These are phyloP conservation scores for Mellilla xanthometata DNA, from an alignment of 2,888 invertebrate species.

Conservation along the genomic window DNA sequence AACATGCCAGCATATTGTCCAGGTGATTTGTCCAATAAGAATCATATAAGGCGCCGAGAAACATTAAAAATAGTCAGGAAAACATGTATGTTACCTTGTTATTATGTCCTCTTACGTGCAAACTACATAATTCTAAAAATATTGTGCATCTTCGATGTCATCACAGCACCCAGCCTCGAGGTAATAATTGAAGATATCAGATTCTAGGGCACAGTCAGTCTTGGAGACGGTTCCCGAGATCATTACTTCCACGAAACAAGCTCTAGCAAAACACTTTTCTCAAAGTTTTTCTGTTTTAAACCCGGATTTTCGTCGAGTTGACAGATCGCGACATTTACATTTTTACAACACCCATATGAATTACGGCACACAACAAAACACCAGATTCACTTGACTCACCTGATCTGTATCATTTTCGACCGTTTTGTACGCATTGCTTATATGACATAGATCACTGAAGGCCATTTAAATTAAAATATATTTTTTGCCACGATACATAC, in stretches of 20 bases:
- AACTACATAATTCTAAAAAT: slow-evolving; percentile 80
- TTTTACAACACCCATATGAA: slow-evolving; percentile 64
- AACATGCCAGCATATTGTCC: slow-evolving; percentile 45
- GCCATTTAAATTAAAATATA: slow-evolving; percentile 82
- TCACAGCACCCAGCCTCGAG: slow-evolving; percentile 34
- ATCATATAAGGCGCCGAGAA: slow-evolving; percentile 38
- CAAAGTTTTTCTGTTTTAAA: slow-evolving; percentile 54
- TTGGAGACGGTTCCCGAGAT: slow-evolving; percentile 5
- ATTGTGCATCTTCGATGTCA: slow-evolving; percentile 76
- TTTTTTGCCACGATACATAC: slow-evolving; percentile 80
- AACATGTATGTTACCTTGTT: slow-evolving; percentile 59
- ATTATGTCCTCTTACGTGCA: slow-evolving; percentile 69
- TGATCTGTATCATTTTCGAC: slow-evolving; percentile 80
- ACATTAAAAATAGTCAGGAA: slow-evolving; percentile 42
- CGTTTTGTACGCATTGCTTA: slow-evolving; percentile 78
- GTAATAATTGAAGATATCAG: slow-evolving; percentile 22
- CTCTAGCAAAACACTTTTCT: slow-evolving; percentile 38
- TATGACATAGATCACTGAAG: slow-evolving; percentile 81
- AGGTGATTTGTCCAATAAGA: slow-evolving; percentile 35
- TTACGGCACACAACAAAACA: slow-evolving; percentile 56
- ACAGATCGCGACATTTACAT: slow-evolving; percentile 70
- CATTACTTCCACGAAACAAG: slow-evolving; percentile 14
- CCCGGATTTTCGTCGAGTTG: slow-evolving; percentile 75
- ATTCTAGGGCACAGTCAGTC: slow-evolving; percentile 7
- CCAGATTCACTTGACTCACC: slow-evolving; percentile 62